Base-by-base conservation (phyloP, 2,888 invertebrate genomes). In the Nephrotoma guestfalica region DNA sequence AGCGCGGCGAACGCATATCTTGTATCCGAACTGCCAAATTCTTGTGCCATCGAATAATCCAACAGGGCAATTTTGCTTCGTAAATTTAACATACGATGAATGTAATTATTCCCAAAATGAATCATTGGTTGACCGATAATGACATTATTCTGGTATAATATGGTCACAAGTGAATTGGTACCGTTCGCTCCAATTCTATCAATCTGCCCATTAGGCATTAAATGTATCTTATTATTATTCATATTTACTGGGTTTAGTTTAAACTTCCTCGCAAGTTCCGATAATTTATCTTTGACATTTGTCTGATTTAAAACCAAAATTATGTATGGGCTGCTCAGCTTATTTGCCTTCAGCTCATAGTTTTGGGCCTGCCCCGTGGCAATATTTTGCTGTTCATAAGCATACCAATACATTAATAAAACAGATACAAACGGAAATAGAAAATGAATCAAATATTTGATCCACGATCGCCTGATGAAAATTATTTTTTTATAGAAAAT, bases 401-500 rank as follows among this genome's bases (percentile, higher is more conserved):
- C 30, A 71, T 30, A n/a, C 71, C 71, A 71, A 71, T 30, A 30
- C 9, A 30, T 2, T 30, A 71, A 30, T 30, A 71, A 4, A 30
- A 71, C 4, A 71, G 30, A 7, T 3, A 71, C 30, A 13, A 71
- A 30, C 9, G 71, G 71, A 71, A 71, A 11, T 30, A 71, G 4
- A 71, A 71, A 71, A 9, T 71, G 71, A 11, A 87, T 43, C 6
- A 86, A 41, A 71, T 85, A 87, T 83, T 87, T 90, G 0, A 88
- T 57, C 89, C 89, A 90, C 87, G 91, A 89, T 83, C 89, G 89
- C 85, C 87, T 87, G 6, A 91, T 45, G 88, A 90, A 92, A 18
- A 90, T 89, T 0, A 87, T 86, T 87, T 92, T 92, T 87, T 92
- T 92, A 87, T 91, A 92, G 15, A 90, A 90, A 18, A 91, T 88